phyloP scores from a whole-genome alignment of 2,113 vertebrate genomes.

The Pyrgilauda ruficollis region DNA sequence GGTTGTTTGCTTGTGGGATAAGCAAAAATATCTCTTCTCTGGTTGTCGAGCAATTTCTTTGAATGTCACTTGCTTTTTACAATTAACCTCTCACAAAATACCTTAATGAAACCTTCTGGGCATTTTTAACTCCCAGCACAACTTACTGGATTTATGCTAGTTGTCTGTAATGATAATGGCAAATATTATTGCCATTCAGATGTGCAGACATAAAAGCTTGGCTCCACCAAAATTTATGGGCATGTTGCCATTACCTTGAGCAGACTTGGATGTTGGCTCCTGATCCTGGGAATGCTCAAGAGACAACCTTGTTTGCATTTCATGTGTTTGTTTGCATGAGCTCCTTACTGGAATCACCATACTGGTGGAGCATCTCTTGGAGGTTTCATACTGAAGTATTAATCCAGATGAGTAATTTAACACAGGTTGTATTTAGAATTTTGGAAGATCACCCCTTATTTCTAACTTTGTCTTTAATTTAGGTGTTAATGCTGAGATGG shows the following conservation, averaged over 20 bases:
- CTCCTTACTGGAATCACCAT: background rate
- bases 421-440: background rate
- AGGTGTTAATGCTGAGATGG: background rate
- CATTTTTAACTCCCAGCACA: background rate
- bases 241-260: background rate
- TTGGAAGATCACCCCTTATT: background rate
- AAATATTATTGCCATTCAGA: background rate
- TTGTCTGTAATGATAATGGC: background rate
- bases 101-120: background rate
- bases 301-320: background rate
- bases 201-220: background rate
- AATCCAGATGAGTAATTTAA: background rate
- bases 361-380: background rate
- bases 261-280: background rate
- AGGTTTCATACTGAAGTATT: background rate
- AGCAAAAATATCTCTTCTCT: background rate
- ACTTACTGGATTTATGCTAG: background rate
- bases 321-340: background rate
- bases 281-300: background rate
- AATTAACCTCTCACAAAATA: background rate
- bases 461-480: background rate
- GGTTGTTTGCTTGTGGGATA: background rate
- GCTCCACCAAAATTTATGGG: background rate
- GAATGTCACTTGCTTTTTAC: background rate
- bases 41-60: background rate